Evolutionary conservation across 2,113 vertebrate species (phyloP).

Genomic region (Rhadina sibilatrix): DNA sequence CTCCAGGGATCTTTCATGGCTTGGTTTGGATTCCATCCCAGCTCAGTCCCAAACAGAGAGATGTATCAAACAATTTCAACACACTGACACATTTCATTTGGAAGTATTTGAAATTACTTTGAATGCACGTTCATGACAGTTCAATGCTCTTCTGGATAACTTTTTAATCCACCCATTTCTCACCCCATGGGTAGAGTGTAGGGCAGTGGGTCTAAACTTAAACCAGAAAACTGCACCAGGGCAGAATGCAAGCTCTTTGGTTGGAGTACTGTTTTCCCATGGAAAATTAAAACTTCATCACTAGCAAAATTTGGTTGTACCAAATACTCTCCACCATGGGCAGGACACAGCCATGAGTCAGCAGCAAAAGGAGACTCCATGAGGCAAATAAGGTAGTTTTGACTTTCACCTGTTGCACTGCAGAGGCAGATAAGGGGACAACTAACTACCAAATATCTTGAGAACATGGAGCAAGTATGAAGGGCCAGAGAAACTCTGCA

Average conservation of each 20-base stretch:
- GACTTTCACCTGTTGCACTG: neutral
- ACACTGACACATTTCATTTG: neutral
- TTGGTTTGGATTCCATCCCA: slow-evolving; percentile 51
- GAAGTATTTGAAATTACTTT: neutral
- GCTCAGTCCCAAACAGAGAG: neutral
- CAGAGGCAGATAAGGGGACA: neutral
- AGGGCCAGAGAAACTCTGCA: neutral
- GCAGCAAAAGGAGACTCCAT: neutral
- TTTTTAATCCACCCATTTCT: neutral
- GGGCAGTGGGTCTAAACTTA: neutral
- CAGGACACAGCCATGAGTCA: neutral
- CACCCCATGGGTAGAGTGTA: neutral
- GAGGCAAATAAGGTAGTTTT: neutral
- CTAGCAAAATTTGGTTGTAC: neutral
- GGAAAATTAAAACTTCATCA: neutral
- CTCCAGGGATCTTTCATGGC: slow-evolving; percentile 15
- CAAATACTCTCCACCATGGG: neutral
- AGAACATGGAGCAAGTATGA: neutral
- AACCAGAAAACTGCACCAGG: neutral
- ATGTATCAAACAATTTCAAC: slow-evolving; percentile 16
- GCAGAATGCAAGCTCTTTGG: neutral
- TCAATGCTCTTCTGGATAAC: neutral
- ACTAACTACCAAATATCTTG: neutral
- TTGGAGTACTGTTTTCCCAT: neutral
- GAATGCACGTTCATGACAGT: neutral